Base-by-base conservation (phyloP, 2,888 invertebrate species). In the Phortica magna region DNA sequence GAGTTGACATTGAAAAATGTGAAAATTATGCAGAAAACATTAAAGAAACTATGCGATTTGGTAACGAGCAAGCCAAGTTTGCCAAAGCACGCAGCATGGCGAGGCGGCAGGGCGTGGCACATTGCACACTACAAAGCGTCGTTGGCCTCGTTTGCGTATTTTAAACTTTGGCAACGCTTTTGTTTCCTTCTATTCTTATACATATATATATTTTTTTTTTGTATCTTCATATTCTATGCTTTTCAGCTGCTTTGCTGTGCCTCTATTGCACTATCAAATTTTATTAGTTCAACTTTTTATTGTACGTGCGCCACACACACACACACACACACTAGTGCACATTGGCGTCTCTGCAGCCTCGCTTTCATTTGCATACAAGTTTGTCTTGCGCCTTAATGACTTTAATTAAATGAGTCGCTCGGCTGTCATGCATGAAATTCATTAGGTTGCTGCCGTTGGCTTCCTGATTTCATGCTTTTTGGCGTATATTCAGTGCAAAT, bases 1-100 rank as follows among this genome's bases (percentile, higher is more conserved):
- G 68, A 85, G 84, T 80, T 91, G 91, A 90, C 90, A 89, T 89
- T 90, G 90, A 90, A 89, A 90, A 89, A 90, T 90, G 90, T 84
- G 86, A 87, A 90, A 89, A 91, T 91, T 91, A 91, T 90, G 91
- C 91, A 88, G 90, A 80, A 81, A 84, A 85, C 85, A 87, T 85
- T 85, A 87, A 85, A 85, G 85, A 80, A 84, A 85, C 80, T 85
- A 85, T 85, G 87, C 85, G 85, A 85, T 87, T 87, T 80, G 87
- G 83, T 81, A 68, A 43, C 19, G 68, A 42, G 43, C 39, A n/a
- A n/a, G 19, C 9, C 9, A 14, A 43, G 9, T 43, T n/a, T n/a
- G n/a, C n/a, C n/a, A n/a, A n/a, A n/a, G n/a, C n/a, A n/a, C n/a
- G n/a, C n/a, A n/a, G n/a, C n/a, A n/a, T 41, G 67, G 41, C 48